Evolutionary conservation across 2,797 vertebrate species (phyloP).

Genomic region (Peromyscus nudipes): DNA sequence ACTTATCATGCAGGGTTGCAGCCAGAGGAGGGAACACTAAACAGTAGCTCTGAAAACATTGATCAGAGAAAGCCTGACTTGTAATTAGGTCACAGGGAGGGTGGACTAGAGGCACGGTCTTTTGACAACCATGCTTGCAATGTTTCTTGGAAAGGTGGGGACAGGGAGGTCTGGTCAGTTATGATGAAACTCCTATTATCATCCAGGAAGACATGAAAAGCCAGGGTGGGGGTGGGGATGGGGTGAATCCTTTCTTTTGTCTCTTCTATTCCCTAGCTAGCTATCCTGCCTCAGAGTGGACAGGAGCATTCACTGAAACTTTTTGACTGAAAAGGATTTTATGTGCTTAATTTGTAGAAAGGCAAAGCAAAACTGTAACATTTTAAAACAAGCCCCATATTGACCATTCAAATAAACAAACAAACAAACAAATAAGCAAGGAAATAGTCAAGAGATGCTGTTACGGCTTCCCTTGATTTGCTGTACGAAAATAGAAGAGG

Average conservation of each 20-base stretch:
- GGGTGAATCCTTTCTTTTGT: accelerated
- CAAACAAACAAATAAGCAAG: not conserved
- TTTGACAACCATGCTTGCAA: not conserved
- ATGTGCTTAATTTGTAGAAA: not conserved
- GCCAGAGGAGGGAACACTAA: no score
- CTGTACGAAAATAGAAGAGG: not conserved
- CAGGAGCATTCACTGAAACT: not conserved
- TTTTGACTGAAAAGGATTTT: not conserved
- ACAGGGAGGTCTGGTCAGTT: not conserved
- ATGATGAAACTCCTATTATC: not conserved
- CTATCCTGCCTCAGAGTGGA: not conserved
- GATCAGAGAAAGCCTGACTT: not conserved
- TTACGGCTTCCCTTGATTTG: not conserved
- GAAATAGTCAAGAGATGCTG: not conserved
- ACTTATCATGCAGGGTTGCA: not conserved
- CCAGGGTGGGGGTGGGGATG: not conserved
- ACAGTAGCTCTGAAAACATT: not conserved
- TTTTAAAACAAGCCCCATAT: not conserved
- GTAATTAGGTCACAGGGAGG: not conserved
- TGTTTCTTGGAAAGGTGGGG: not conserved
- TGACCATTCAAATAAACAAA: not conserved
- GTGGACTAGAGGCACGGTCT: not conserved
- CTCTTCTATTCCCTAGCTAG: not conserved
- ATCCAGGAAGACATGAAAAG: not conserved
- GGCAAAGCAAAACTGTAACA: not conserved